Base-by-base conservation (phyloP, 2,113 vertebrate genomes). In the Furnarius figulus region DNA sequence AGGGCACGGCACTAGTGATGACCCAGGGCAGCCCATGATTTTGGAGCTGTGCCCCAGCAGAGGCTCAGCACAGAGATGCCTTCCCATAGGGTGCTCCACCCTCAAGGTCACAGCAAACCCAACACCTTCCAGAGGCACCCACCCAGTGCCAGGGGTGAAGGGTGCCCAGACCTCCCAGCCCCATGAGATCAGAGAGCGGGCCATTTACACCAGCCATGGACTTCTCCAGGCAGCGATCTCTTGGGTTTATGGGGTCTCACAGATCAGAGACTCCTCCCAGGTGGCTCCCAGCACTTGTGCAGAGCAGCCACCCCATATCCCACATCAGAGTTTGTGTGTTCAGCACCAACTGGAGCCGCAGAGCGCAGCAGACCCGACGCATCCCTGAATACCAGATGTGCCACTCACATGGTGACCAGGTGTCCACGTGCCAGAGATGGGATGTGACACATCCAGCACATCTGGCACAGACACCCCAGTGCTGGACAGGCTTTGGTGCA, bases 321-420 rank as follows among this genome's bases (percentile, higher is more conserved):
- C 30, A 10, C 1, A 5, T 14, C 37, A 52, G 22, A 1, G 22
- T 33, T 14, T 4, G 22, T 30, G 28, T 6, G 0, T 8, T 67
- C 50, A 35, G 63, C 87, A 22, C 13, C 14, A 42, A 81, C 50
- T 44, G 8, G 39, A 65, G 4, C 18, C 13, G 33, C n/a, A 58
- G 33, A n/a, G 3, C 3, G 1, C 28, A 44, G 59, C 67, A 53
- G 37, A 71, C n/a, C 21, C 2, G 5, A 28, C 37, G 10, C 1
- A 0, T 28, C n/a, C 24, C 10, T 27, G 50, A 2, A 2, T 0
- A 1, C 47, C 35, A 56, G 35, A 15, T 1, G 4, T 19, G 28
- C 33, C 0, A 0, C 70, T 44, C 27, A 7, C 28, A 6, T 0
- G 0, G 19, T 8, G 21, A 14, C 39, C 14, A 42, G 11, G 14